A percentile compares a stretch with the other conserved stretches of the same genome.
These are phyloP conservation scores for Stichopus horrens DNA, from an alignment of 53 echinoderm and acorn worm species.

Conservation along the genomic window DNA sequence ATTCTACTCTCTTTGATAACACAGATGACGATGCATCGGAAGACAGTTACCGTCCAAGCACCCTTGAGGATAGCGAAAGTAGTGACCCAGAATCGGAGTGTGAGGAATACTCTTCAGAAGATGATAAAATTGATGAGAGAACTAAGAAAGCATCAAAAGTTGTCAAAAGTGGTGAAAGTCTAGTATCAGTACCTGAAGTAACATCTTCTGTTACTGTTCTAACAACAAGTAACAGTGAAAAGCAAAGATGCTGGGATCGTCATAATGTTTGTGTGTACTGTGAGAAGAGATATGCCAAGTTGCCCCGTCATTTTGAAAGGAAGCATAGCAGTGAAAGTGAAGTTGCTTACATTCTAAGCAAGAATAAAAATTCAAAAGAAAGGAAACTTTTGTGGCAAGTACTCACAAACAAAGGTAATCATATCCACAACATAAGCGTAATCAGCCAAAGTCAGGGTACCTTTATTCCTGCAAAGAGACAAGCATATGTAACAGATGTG, in stretches of 20 bases:
- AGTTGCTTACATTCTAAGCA: conserved; percentile 19
- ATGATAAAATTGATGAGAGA: too few species aligned
- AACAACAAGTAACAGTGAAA: background rate
- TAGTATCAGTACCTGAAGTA: background rate
- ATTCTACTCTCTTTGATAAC: too few species aligned
- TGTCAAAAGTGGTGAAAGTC: background rate
- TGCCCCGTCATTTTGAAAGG: conserved; percentile 51
- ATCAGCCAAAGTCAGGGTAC: background rate
- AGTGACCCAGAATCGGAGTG: background rate
- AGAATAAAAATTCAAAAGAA: conserved; percentile 31
- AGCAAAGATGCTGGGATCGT: conserved; percentile 28
- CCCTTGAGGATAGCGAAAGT: background rate
- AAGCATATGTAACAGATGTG: background rate
- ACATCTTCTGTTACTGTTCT: conserved; percentile 17
- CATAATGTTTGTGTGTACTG: conserved; percentile 50
- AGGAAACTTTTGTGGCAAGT: conserved; percentile 8
- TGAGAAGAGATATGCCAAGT: conserved; percentile 36
- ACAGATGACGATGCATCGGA: too few species aligned
- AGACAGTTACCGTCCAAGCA: too few species aligned
- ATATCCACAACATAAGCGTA: conserved; percentile 8
- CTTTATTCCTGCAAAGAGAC: conserved; percentile 17
- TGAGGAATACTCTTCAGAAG: background rate
- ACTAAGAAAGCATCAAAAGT: background rate
- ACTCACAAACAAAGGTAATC: conserved; percentile 32
- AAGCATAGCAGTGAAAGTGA: conserved; percentile 33